Conservation (phyloP, 2,888 invertebrate genomes). For the Kryphioiulus occultus region DNA sequence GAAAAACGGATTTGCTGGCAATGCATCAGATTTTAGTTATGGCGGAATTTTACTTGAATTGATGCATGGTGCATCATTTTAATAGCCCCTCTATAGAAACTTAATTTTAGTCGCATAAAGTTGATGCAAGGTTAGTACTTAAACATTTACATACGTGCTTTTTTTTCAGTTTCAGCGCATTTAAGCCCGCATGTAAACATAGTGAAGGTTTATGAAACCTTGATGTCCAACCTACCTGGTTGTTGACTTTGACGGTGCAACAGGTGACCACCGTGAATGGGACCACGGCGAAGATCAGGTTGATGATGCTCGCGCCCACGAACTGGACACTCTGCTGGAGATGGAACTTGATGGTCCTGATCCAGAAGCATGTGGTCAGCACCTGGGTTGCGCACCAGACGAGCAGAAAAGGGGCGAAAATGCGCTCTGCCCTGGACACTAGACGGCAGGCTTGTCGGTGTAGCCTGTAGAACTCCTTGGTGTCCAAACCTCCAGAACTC, state of each 20-base stretch:
- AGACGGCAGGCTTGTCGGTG: conserved; percentile 42
- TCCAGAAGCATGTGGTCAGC: conserved; percentile 47
- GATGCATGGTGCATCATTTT: too few species aligned
- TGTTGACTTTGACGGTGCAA: conserved; percentile 42
- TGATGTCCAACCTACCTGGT: neutral
- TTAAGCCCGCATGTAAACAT: too few species aligned
- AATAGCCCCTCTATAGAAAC: too few species aligned
- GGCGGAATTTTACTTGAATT: too few species aligned
- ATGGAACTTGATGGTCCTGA: conserved; percentile 41
- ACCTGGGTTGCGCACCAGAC: conserved; percentile 47
- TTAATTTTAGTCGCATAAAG: too few species aligned
- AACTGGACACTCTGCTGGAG: neutral
- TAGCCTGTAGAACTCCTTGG: conserved; percentile 39
- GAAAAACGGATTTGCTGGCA: too few species aligned
- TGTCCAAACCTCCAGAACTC: neutral
- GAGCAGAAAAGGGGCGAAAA: conserved; percentile 45
- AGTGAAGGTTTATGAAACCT: too few species aligned
- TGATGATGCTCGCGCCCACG: neutral
- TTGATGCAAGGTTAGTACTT: too few species aligned
- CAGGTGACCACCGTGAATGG: conserved; percentile 20
- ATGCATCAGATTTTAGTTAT: too few species aligned
- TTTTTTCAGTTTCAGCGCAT: too few species aligned
- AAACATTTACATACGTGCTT: too few species aligned
- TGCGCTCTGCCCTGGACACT: conserved; percentile 28
- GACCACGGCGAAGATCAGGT: neutral